Percentiles rank a stretch among this genome's conserved stretches.
These are phyloP conservation scores for Aricia agestis DNA, from an alignment of 1,140 invertebrate genomes.

Conservation along the genomic window DNA sequence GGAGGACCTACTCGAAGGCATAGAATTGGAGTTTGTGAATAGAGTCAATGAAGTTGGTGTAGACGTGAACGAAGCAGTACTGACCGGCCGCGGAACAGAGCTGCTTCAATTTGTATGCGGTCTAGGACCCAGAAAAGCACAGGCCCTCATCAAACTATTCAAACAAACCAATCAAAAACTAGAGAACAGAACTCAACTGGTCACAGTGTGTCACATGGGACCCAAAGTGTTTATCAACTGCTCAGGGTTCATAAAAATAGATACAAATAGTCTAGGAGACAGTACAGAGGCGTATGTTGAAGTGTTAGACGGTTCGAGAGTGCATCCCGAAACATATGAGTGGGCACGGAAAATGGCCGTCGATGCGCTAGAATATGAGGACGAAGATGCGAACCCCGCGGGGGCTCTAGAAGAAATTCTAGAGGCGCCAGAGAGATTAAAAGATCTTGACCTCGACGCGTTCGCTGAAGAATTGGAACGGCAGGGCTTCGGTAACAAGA, in stretches of 20 bases:
- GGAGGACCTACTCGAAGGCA: slow-evolving; percentile 89
- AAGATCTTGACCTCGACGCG: slow-evolving; percentile 98
- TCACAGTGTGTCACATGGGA: slow-evolving; percentile 97
- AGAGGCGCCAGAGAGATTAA: slow-evolving; percentile 94
- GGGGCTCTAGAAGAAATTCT: slow-evolving; percentile 98
- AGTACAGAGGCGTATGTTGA: slow-evolving; percentile 96
- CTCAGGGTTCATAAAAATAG: slow-evolving; percentile 99
- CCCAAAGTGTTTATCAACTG: slow-evolving; percentile 99
- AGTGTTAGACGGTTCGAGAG: slow-evolving; percentile 97
- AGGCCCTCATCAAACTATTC: slow-evolving; percentile 91
- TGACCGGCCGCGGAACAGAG: slow-evolving; percentile 90
- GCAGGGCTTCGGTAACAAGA: slow-evolving; percentile 97
- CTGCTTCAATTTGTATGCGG: slow-evolving; percentile 99
- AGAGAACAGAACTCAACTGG: slow-evolving; percentile 96
- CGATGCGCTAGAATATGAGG: slow-evolving; percentile 98
- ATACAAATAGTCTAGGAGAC: slow-evolving; percentile 95
- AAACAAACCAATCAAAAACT: slow-evolving; percentile 95
- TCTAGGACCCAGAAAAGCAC: slow-evolving; percentile 95
- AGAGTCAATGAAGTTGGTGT: slow-evolving; percentile 99
- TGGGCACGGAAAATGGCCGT: slow-evolving; percentile 99
- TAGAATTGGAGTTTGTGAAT: slow-evolving; percentile 95
- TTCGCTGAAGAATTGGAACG: slow-evolving; percentile 98
- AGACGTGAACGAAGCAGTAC: slow-evolving; percentile 95
- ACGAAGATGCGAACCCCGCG: slow-evolving; percentile 96
- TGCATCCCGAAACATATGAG: slow-evolving; percentile 99